Evolutionary conservation across 2,797 vertebrate genomes (phyloP).

Genomic region (Bufotes viridis): DNA sequence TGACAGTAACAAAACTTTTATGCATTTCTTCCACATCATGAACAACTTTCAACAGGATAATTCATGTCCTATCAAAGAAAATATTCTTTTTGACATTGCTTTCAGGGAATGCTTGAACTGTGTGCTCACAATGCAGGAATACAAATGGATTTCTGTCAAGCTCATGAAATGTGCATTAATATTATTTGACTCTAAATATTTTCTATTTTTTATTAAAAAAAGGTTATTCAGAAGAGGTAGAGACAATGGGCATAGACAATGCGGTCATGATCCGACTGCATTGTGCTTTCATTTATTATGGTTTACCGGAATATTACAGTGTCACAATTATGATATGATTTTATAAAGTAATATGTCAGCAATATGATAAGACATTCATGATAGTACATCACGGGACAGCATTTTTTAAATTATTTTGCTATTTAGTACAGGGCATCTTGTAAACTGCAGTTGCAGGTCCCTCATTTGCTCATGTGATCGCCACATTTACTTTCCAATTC

Average conservation of each 20-base stretch:
- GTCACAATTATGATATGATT: not conserved
- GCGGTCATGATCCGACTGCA: too few relatives aligned
- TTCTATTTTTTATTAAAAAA: constrained; percentile 18
- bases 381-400: not conserved
- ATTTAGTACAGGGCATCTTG: too few relatives aligned
- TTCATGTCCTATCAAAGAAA: constrained; percentile 20
- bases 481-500: too few relatives aligned
- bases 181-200: constrained; percentile 19
- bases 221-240: not conserved
- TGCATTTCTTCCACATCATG: constrained; percentile 9
- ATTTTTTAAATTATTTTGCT: too few relatives aligned
- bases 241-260: not conserved
- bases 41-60: constrained; percentile 29
- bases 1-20: constrained; percentile 13
- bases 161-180: constrained; percentile 11
- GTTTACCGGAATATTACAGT: not conserved
- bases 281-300: not conserved
- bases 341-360: not conserved
- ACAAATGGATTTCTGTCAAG: constrained; percentile 28
- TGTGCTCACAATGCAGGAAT: constrained; percentile 4
- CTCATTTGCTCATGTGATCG: too few relatives aligned
- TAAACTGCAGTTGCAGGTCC: too few relatives aligned
- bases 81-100: constrained; percentile 39
- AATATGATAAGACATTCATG: not conserved
- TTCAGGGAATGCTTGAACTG: constrained; percentile 2